phyloP scores from a whole-genome alignment of 1,140 invertebrate genomes.

The Cotesia vestalis region DNA sequence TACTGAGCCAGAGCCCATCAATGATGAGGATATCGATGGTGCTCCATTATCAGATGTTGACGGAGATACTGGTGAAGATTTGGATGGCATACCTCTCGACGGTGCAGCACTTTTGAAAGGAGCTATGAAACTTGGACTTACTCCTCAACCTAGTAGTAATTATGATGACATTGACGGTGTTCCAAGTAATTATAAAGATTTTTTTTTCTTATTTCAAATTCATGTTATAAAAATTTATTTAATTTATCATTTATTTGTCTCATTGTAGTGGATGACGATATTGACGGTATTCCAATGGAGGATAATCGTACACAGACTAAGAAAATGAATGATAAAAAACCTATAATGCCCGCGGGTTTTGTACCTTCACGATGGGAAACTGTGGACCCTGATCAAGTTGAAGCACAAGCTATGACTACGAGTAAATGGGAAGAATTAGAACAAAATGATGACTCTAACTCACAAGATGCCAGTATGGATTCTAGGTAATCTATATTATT shows the following conservation, averaged over 20 bases:
- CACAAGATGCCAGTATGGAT: slow-evolving; percentile 63
- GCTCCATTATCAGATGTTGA: slow-evolving; percentile 73
- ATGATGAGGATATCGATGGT: slow-evolving; percentile 72
- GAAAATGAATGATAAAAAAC: slow-evolving; percentile 58
- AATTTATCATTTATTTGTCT: slow-evolving; percentile 21
- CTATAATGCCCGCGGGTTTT: slow-evolving; percentile 72
- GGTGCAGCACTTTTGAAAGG: slow-evolving; percentile 81
- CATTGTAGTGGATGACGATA: slow-evolving; percentile 79
- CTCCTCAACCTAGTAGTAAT: slow-evolving; percentile 60
- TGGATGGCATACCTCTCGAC: slow-evolving; percentile 85
- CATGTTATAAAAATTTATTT: slow-evolving; percentile 29
- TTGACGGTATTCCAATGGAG: slow-evolving; percentile 84
- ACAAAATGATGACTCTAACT: slow-evolving; percentile 66
- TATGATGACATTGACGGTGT: slow-evolving; percentile 80
- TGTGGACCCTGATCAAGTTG: slow-evolving; percentile 85
- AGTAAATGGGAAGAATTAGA: slow-evolving; percentile 86
- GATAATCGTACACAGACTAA: slow-evolving; percentile 55
- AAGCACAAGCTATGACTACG: slow-evolving; percentile 88
- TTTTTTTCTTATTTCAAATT: slow-evolving; percentile 4
- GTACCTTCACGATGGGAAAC: slow-evolving; percentile 96
- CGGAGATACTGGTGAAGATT: slow-evolving; percentile 72
- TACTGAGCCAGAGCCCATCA: slow-evolving; percentile 63
- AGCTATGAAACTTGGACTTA: slow-evolving; percentile 69
- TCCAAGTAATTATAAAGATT: slow-evolving; percentile 68
- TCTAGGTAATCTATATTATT: slow-evolving; percentile 51